Evolutionary conservation across 2,113 vertebrate species (phyloP).

Genomic region (Burhinus bistriatus): DNA sequence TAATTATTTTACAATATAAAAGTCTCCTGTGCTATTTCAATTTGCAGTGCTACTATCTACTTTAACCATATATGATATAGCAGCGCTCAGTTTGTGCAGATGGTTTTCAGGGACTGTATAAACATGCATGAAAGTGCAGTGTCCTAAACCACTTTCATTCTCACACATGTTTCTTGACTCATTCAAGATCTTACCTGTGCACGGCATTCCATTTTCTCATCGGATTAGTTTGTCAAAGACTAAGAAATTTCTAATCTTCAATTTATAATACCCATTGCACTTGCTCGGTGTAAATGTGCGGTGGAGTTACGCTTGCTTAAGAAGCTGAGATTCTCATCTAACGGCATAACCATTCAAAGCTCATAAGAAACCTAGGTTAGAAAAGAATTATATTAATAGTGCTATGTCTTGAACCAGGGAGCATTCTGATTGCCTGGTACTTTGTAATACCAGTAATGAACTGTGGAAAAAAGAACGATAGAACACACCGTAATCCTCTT

Average conservation of each 20-base stretch:
- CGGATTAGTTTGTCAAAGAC: not conserved
- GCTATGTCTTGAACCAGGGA: rapidly evolving
- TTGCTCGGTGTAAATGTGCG: rapidly evolving
- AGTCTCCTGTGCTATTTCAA: not conserved
- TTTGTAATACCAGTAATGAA: not conserved
- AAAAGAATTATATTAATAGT: not conserved
- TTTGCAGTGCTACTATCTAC: not conserved
- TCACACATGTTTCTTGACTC: rapidly evolving
- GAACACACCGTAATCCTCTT: not conserved
- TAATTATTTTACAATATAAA: not conserved
- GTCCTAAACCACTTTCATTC: not conserved
- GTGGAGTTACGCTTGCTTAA: not conserved
- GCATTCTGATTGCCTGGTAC: not conserved
- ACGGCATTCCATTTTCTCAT: not conserved
- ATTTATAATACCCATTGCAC: not conserved
- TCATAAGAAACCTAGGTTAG: not conserved
- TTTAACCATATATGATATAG: not conserved
- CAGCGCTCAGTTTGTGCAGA: not conserved
- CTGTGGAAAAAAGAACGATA: not conserved
- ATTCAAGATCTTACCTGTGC: not conserved
- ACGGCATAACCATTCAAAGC: not conserved
- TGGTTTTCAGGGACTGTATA: not conserved
- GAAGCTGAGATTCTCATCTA: not conserved
- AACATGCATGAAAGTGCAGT: not conserved
- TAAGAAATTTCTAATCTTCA: not conserved